A percentile compares a stretch with the other conserved stretches of the same genome.
Evolutionary conservation across 2,888 invertebrate genomes (phyloP).

Genomic region (Ectemnius cavifrons): DNA sequence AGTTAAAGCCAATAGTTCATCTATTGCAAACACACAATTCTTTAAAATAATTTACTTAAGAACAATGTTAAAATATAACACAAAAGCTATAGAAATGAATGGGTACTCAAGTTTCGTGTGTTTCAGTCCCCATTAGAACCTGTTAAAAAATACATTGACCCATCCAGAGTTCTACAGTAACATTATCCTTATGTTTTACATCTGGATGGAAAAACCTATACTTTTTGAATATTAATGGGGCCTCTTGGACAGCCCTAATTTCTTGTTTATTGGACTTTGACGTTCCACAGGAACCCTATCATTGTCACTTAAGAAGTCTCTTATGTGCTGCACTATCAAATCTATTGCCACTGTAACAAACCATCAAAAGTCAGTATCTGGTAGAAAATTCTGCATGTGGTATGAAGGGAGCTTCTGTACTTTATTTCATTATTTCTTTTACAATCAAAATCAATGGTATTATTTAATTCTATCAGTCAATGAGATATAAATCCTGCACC

Average conservation of each 20-base stretch:
- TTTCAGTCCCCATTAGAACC: no score
- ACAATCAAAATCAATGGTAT: conserved; percentile 43
- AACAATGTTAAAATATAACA: conserved; percentile 19
- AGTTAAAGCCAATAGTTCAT: conserved; percentile 26
- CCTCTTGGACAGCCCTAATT: conserved; percentile 70
- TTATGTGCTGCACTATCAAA: conserved; percentile 97
- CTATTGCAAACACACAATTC: conserved; percentile 1
- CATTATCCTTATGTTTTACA: no score
- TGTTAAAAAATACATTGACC: no score
- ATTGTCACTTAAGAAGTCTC: conserved; percentile 88
- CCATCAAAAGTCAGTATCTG: conserved; percentile 40
- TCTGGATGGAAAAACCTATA: conserved; percentile 7
- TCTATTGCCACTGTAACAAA: conserved; percentile 95
- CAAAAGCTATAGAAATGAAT: conserved; percentile 7
- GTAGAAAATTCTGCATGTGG: conserved; percentile 22
- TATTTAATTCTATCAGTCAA: conserved; percentile 47
- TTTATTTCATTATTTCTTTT: conserved; percentile 49
- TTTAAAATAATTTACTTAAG: conserved; percentile 17
- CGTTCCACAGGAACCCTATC: conserved; percentile 71
- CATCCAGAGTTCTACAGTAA: no score
- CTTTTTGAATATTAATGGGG: conserved; percentile 68
- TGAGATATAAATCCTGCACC: conserved; percentile 11
- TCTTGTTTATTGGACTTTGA: conserved; percentile 69
- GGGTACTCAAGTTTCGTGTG: no score
- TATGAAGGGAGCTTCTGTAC: conserved; percentile 19